Evolutionary conservation across 2,888 invertebrate species (phyloP).

Genomic region (Diadromus collaris): DNA sequence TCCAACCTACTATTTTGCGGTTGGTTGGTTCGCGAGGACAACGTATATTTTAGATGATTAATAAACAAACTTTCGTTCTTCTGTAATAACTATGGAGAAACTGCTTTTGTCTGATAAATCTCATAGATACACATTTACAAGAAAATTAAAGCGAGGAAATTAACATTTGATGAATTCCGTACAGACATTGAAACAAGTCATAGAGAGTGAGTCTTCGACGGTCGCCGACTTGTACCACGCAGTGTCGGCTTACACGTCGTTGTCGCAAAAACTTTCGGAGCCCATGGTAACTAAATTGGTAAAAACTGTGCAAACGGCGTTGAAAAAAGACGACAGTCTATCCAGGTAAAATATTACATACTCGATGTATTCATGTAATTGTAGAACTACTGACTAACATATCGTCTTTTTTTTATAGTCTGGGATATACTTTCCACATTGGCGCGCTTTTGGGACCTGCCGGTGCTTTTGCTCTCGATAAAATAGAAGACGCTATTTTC

Average conservation of each 20-base stretch:
- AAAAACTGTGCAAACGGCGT: constrained; percentile 87
- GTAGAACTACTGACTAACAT: background rate
- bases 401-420: constrained; percentile 80
- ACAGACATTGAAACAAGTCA: constrained; percentile 80
- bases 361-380: background rate
- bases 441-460: constrained; percentile 88
- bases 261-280: constrained; percentile 86
- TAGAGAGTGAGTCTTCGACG: constrained; percentile 86
- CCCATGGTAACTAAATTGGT: constrained; percentile 84
- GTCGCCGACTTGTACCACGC: constrained; percentile 89
- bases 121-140: background rate
- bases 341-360: constrained; percentile 82
- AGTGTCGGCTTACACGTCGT: constrained; percentile 85
- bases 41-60: constrained; percentile 29
- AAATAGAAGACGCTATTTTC: constrained; percentile 95
- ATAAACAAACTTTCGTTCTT: constrained; percentile 37
- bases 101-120: constrained; percentile 15
- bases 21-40: too few species aligned
- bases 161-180: constrained; percentile 29
- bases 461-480: constrained; percentile 85
- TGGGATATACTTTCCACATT: constrained; percentile 92
- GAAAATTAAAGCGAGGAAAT: background rate
- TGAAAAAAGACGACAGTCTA: constrained; percentile 93
- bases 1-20: too few species aligned
- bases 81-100: constrained; percentile 1